A percentile compares a stretch with the other conserved stretches of the same genome.
Evolutionary conservation across 37 sponge, comb jelly and placozoan species (phyloP).

Genomic region (Halisarca cf. caerulea): DNA sequence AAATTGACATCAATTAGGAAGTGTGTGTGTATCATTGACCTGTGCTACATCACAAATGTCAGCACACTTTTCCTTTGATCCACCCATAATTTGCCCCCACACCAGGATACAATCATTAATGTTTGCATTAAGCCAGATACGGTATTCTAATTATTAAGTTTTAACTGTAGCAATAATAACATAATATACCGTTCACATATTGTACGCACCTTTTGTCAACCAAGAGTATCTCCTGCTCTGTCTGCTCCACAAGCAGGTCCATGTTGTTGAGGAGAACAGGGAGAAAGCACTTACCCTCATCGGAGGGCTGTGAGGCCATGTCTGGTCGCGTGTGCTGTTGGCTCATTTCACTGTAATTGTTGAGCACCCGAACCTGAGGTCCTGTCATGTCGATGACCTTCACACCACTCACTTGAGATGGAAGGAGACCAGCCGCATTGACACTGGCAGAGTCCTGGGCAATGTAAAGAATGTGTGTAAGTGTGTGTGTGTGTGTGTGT

Average conservation of each 20-base stretch:
- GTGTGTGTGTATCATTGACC: too few relatives aligned
- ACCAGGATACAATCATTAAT: too few relatives aligned
- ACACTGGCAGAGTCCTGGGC: too few relatives aligned
- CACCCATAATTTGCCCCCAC: too few relatives aligned
- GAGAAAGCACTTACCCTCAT: constrained; percentile 42
- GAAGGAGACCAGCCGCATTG: too few relatives aligned
- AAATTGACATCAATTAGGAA: too few relatives aligned
- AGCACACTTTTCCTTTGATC: too few relatives aligned
- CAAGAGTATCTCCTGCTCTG: constrained; percentile 79
- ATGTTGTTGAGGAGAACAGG: constrained; percentile 90
- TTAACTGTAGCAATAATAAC: not conserved
- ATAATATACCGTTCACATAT: not conserved
- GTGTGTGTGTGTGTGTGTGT: too few relatives aligned
- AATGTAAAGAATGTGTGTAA: too few relatives aligned
- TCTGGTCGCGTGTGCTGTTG: constrained; percentile 57
- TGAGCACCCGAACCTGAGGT: constrained; percentile 69
- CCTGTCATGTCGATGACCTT: constrained; percentile 98
- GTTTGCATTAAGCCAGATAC: too few relatives aligned
- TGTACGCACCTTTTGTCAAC: constrained; percentile 68
- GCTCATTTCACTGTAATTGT: constrained; percentile 86
- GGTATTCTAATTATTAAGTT: not conserved
- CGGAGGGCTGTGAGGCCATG: constrained; percentile 2
- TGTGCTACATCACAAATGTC: too few relatives aligned
- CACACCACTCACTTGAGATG: not conserved
- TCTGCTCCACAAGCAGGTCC: constrained; percentile 78